Evolutionary conservation across 1,140 invertebrate genomes (phyloP).

Genomic region (Cataglyphis hispanica): DNA sequence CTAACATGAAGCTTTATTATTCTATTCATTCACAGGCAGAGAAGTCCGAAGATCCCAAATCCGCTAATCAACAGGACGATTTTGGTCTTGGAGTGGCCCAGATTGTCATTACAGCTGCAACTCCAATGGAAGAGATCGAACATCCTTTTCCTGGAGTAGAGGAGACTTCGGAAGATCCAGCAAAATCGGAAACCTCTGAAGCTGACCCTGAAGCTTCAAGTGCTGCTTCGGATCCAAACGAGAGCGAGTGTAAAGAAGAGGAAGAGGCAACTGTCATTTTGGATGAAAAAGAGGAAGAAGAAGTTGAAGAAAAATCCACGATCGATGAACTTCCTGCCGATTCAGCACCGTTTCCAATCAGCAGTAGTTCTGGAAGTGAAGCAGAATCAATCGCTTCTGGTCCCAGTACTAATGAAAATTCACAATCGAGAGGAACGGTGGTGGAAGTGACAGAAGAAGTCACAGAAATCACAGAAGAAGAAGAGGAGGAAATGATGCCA

Average conservation of each 20-base stretch:
- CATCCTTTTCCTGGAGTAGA: constrained; percentile 88
- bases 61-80: constrained; percentile 73
- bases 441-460: constrained; percentile 75
- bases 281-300: constrained; percentile 70
- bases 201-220: constrained; percentile 71
- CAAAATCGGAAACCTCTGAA: constrained; percentile 67
- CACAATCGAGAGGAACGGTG: constrained; percentile 83
- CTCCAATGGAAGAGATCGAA: constrained; percentile 94
- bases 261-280: constrained; percentile 63
- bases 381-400: constrained; percentile 87
- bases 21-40: constrained; percentile 31
- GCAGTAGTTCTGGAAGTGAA: constrained; percentile 88
- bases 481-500: constrained; percentile 89
- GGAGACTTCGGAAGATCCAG: constrained; percentile 71
- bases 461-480: constrained; percentile 72
- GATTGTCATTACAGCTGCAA: constrained; percentile 95
- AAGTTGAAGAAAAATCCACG: constrained; percentile 79
- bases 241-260: constrained; percentile 72
- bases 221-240: constrained; percentile 59
- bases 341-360: constrained; percentile 87
- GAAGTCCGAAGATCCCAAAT: constrained; percentile 1
- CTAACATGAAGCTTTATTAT: constrained; percentile 3
- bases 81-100: constrained; percentile 92
- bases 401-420: constrained; percentile 89
- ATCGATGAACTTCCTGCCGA: constrained; percentile 85